Conservation (phyloP, 2,113 vertebrate genomes). For the Caracal caracal region DNA sequence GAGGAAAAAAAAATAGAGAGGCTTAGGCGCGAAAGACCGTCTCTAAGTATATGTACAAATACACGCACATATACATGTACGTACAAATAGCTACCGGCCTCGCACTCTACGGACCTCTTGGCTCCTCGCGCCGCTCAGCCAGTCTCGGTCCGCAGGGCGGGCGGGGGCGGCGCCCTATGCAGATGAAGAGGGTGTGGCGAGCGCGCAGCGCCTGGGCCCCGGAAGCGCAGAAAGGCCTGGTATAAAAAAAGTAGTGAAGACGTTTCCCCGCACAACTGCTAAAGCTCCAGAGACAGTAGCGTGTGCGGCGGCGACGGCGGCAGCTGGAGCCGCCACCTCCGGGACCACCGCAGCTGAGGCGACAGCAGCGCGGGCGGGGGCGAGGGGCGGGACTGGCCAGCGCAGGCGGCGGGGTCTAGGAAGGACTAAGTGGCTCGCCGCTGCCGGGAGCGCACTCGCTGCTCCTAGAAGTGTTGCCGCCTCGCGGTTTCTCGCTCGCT, state of each 20-base stretch:
- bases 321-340: conserved; percentile 59
- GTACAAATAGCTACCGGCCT: rapidly evolving
- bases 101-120: rapidly evolving
- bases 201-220: conserved; percentile 85
- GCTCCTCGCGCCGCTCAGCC: rapidly evolving
- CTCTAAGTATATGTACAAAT: rapidly evolving
- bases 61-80: rapidly evolving
- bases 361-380: conserved; percentile 45
- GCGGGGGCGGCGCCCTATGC: conserved; percentile 65
- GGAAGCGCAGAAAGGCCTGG: conserved; percentile 87
- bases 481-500: conserved; percentile 35
- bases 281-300: conserved; percentile 80
- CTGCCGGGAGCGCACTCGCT: background rate
- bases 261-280: conserved; percentile 85
- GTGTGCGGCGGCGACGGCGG: conserved; percentile 10
- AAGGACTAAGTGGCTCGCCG: background rate
- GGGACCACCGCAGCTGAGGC: conserved; percentile 36
- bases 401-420: background rate
- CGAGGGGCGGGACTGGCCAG: conserved; percentile 55
- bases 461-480: conserved; percentile 46
- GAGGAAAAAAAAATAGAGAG: background rate
- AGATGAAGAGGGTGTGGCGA: conserved; percentile 88
- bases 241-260: conserved; percentile 91
- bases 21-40: too few species aligned
- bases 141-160: rapidly evolving